Base-by-base conservation (phyloP, 2,797 vertebrate genomes). In the Austrolebias charrua region DNA sequence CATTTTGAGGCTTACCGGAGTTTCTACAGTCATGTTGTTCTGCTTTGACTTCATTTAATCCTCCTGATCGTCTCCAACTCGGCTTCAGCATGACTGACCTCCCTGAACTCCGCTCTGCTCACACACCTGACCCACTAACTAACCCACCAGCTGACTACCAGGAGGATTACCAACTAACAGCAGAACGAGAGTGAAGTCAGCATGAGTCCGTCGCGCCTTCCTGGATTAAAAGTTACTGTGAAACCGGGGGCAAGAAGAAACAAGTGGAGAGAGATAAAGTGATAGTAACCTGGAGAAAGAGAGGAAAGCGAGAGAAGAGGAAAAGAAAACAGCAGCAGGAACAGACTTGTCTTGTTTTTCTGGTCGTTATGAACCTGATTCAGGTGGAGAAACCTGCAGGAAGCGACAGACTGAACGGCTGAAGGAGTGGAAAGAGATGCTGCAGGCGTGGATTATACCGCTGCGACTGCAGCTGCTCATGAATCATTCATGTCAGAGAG, bases 331-430 rank as follows among this genome's bases (percentile, higher is more conserved):
- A 24, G 48, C 68, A 73, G 83, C 85, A 88, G 83, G 83, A 86
- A 73, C 10, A 49, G 83, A 86, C 83, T 66, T 73, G 85, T 84
- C 70, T 63, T 87, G 79, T 76, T 84, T 76, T 76, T 76, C 76
- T 73, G 64, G 54, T 65, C 60, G 73, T 65, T 67, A 53, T 60
- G 57, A 53, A 29, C 19, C 51, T 11, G 58, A 63, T 51, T 70
- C 29, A 77, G 76, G 55, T 44, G 47, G 20, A 68, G 53, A 64
- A 14, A 75, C 50, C 51, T 59, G 68, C 62, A 75, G 63, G 24
- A 24, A 24, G 24, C 24, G 24, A 24, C 24, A 24, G 24, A 24
- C 3, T 24, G 24, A 24, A 24, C 3, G 24, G 24, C 2, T 24
- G 24, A 24, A 24, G 24, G 24, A 24, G 24, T 24, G 14, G 49